Evolutionary conservation across 2,888 invertebrate genomes (phyloP).

Genomic region (Drosophila longiperda): DNA sequence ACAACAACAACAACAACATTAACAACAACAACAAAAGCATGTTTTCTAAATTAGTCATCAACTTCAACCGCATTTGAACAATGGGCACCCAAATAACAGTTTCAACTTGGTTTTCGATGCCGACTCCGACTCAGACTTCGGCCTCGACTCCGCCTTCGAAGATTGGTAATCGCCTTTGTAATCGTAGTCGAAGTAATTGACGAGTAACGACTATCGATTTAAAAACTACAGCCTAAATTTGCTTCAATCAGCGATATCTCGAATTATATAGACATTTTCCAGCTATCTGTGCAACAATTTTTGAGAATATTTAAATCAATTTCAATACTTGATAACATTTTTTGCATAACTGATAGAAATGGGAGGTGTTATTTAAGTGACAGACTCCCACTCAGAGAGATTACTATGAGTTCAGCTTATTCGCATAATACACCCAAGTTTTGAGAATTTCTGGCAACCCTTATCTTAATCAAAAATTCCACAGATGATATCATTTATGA

Average conservation of each 20-base stretch:
- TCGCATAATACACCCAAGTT: background rate
- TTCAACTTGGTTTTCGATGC: background rate
- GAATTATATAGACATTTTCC: background rate
- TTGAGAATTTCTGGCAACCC: constrained; percentile 5
- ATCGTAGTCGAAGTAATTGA: constrained; percentile 35
- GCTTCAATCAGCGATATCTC: background rate
- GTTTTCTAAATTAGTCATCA: constrained; percentile 59
- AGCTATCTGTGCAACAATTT: background rate
- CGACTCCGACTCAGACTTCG: background rate
- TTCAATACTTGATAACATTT: background rate
- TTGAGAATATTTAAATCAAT: background rate
- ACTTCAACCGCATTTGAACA: constrained; percentile 42
- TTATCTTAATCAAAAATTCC: constrained; percentile 3
- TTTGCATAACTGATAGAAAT: background rate
- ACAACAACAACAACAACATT: background rate
- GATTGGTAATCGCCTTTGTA: constrained; percentile 12
- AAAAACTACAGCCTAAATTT: background rate
- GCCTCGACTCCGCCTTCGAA: constrained; percentile 4
- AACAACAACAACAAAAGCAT: constrained; percentile 21
- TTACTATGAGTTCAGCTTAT: background rate
- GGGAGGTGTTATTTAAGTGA: background rate
- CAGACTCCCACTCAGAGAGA: background rate
- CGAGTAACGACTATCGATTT: constrained; percentile 22
- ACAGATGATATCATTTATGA: constrained; percentile 7
- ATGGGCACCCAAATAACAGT: constrained; percentile 35